Percentiles rank a stretch among this genome's conserved stretches.
These are phyloP conservation scores for Caenorhabditis sinica DNA, from an alignment of 2,888 invertebrate genomes.

Conservation along the genomic window DNA sequence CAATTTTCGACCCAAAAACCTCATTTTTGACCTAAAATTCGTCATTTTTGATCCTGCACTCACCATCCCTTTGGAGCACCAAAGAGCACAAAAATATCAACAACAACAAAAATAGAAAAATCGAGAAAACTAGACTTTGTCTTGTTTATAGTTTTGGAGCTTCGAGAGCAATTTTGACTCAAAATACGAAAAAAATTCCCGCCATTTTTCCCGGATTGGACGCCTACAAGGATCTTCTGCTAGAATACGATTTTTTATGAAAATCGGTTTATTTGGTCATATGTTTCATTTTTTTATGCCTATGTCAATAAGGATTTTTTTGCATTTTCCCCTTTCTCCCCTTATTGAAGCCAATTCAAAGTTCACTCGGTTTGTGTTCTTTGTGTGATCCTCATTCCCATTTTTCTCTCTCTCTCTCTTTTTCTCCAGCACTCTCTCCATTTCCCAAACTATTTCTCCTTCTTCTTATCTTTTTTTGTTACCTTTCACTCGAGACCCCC, in stretches of 20 bases:
- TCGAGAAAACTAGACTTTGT: too few species aligned
- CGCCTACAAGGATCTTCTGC: too few species aligned
- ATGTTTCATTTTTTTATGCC: too few species aligned
- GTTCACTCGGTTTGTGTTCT: slow-evolving; percentile 34
- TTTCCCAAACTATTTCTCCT: background rate
- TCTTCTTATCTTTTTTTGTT: slow-evolving; percentile 11
- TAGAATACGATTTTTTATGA: too few species aligned
- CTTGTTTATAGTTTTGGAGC: too few species aligned
- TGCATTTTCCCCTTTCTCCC: background rate
- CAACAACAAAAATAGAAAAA: too few species aligned
- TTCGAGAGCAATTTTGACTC: too few species aligned
- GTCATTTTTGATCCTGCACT: background rate
- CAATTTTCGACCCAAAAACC: background rate
- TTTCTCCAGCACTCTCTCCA: slow-evolving; percentile 9
- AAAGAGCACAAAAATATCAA: too few species aligned
- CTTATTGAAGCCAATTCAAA: slow-evolving; percentile 3
- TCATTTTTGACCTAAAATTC: background rate
- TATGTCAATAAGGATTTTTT: background rate
- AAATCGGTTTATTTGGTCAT: too few species aligned
- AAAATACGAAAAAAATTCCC: too few species aligned
- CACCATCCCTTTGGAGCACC: too few species aligned
- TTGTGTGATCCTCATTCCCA: slow-evolving; percentile 23
- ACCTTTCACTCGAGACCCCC: background rate
- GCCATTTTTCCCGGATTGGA: too few species aligned
- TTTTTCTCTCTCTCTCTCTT: slow-evolving; percentile 8